Evolutionary conservation across 1,140 invertebrate species (phyloP).

Genomic region (Drosophila suzukii): DNA sequence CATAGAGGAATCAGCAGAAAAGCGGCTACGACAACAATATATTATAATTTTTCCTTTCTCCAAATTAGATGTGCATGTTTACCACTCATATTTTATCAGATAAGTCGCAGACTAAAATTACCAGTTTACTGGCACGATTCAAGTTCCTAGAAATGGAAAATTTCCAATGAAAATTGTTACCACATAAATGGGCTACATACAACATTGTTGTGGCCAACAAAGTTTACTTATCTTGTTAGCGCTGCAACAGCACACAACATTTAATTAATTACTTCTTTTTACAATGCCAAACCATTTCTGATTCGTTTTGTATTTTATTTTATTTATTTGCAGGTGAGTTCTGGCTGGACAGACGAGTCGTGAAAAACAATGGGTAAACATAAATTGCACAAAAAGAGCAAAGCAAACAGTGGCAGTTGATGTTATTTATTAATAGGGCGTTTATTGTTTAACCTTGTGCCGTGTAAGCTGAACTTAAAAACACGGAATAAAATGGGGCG

Average conservation of each 20-base stretch:
- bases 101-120: conserved; percentile 28
- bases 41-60: conserved; percentile 58
- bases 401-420: conserved; percentile 32
- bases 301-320: conserved; percentile 22
- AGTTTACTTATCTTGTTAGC: conserved; percentile 22
- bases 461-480: conserved; percentile 12
- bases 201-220: background rate
- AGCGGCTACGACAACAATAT: conserved; percentile 50
- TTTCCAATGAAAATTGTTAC: conserved; percentile 2
- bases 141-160: conserved; percentile 20
- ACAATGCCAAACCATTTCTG: conserved; percentile 19
- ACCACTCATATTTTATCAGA: conserved; percentile 73
- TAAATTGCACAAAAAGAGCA: conserved; percentile 25
- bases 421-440: conserved; percentile 52
- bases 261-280: conserved; percentile 53
- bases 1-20: conserved; percentile 48
- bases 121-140: conserved; percentile 10
- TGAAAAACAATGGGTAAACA: conserved; percentile 47
- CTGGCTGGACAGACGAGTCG: conserved; percentile 9
- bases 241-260: conserved; percentile 11
- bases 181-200: background rate
- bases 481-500: conserved; percentile 24
- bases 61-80: conserved; percentile 79
- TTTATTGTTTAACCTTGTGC: conserved; percentile 35
- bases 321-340: conserved; percentile 55